Percentiles rank a stretch among this genome's conserved stretches.
Conservation (phyloP, 2,888 invertebrate species). For the Drosophila birchii region DNA sequence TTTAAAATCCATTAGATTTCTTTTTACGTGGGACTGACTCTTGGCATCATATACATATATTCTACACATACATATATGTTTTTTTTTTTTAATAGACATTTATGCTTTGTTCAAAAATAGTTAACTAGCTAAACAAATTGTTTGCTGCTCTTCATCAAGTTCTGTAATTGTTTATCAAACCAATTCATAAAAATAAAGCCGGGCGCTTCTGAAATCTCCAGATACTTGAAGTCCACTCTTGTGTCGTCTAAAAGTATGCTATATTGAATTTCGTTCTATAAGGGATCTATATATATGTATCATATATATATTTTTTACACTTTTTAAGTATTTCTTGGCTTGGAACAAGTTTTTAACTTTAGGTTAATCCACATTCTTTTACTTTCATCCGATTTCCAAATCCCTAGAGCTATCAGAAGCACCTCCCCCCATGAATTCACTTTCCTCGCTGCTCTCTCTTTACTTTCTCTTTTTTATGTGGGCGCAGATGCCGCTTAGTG, state of each 20-base stretch:
- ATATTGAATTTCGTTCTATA: background rate
- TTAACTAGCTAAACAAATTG: constrained; percentile 20
- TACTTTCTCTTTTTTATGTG: background rate
- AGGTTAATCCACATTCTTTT: background rate
- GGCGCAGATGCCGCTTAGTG: constrained; percentile 33
- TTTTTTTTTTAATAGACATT: constrained; percentile 35
- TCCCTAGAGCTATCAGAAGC: constrained; percentile 5
- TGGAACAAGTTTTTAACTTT: background rate
- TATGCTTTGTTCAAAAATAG: constrained; percentile 42
- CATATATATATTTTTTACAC: background rate
- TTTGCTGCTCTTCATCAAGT: background rate
- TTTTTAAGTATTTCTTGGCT: constrained; percentile 6
- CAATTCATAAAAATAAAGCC: constrained; percentile 2
- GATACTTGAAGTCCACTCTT: background rate
- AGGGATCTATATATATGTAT: background rate
- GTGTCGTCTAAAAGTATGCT: background rate
- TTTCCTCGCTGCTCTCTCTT: background rate
- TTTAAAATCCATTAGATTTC: constrained; percentile 50
- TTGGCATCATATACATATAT: constrained; percentile 57
- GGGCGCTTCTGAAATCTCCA: constrained; percentile 13
- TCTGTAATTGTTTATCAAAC: background rate
- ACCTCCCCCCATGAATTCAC: constrained; percentile 21
- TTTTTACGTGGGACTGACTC: constrained; percentile 61
- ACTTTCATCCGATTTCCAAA: background rate
- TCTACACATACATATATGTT: constrained; percentile 9